Evolutionary conservation across 2,888 invertebrate genomes (phyloP).

Genomic region (Drosophila merina): DNA sequence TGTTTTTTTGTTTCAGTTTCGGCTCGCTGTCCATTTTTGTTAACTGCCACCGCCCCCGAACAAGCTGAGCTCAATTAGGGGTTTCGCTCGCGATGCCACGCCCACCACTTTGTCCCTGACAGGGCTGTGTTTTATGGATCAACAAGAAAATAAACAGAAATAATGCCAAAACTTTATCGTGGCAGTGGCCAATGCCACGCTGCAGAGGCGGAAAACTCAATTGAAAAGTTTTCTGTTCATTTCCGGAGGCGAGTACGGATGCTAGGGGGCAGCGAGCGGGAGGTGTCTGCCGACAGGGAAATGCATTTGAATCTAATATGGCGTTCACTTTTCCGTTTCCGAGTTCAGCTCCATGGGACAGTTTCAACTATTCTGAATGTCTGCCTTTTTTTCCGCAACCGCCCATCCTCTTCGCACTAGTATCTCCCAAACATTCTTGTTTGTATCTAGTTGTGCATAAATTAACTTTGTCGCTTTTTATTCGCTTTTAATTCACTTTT

Average conservation of each 20-base stretch:
- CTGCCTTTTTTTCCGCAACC: neutral
- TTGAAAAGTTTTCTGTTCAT: constrained; percentile 76
- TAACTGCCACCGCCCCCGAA: constrained; percentile 37
- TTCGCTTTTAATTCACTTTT: constrained; percentile 62
- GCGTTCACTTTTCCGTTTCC: constrained; percentile 69
- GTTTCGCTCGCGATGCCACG: constrained; percentile 9
- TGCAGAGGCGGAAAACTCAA: constrained; percentile 74
- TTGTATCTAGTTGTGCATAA: constrained; percentile 58
- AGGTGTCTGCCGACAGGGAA: constrained; percentile 69
- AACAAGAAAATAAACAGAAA: constrained; percentile 67
- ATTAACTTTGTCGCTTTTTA: constrained; percentile 71
- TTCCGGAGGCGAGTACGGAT: constrained; percentile 54
- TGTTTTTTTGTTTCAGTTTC: constrained; percentile 20
- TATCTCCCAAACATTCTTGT: constrained; percentile 35
- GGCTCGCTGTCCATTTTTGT: constrained; percentile 49
- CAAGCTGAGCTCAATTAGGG: constrained; percentile 51
- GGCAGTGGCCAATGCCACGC: constrained; percentile 22
- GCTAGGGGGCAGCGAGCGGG: constrained; percentile 46
- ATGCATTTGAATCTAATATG: constrained; percentile 75
- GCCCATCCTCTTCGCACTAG: neutral
- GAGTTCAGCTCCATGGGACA: constrained; percentile 46
- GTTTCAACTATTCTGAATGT: constrained; percentile 41
- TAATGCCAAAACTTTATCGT: constrained; percentile 64
- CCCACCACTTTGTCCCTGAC: constrained; percentile 2
- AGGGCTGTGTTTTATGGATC: constrained; percentile 52